Percentiles rank a stretch among this genome's conserved stretches.
Evolutionary conservation across 2,797 vertebrate genomes (phyloP).

Genomic region (Phylloscopus collybita): DNA sequence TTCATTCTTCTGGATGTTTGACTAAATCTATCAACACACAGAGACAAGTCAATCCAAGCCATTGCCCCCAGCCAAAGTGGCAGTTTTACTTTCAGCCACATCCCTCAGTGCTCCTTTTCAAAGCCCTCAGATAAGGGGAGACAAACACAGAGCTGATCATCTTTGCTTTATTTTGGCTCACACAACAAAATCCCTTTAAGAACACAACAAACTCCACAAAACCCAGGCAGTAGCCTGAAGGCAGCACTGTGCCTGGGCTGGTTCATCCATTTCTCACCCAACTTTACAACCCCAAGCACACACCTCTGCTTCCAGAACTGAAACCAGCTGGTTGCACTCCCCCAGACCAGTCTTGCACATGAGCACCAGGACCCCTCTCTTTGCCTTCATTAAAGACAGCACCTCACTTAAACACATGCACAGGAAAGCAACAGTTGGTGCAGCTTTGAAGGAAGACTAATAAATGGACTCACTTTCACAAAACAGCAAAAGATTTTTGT

Average conservation of each 20-base stretch:
- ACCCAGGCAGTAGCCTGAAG: not conserved
- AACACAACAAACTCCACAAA: not conserved
- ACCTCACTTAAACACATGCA: not conserved
- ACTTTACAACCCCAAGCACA: no score
- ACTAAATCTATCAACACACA: not conserved
- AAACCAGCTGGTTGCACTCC: not conserved
- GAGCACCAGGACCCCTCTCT: not conserved
- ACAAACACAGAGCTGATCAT: not conserved
- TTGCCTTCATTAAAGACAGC: not conserved
- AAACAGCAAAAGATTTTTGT: not conserved
- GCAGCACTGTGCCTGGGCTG: not conserved
- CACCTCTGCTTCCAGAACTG: not conserved
- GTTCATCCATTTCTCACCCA: not conserved
- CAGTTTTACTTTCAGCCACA: not conserved
- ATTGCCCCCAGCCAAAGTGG: not conserved
- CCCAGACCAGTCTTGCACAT: not conserved
- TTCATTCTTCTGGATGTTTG: not conserved
- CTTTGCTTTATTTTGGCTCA: not conserved
- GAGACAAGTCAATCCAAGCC: not conserved
- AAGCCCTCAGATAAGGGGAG: not conserved
- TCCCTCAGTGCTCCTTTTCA: not conserved
- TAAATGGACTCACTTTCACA: slow-evolving; percentile 38
- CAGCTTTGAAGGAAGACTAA: not conserved
- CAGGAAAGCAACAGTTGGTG: not conserved
- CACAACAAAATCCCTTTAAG: not conserved